Base-by-base conservation (phyloP, 1,140 invertebrate genomes). In the Heliconius himera region DNA sequence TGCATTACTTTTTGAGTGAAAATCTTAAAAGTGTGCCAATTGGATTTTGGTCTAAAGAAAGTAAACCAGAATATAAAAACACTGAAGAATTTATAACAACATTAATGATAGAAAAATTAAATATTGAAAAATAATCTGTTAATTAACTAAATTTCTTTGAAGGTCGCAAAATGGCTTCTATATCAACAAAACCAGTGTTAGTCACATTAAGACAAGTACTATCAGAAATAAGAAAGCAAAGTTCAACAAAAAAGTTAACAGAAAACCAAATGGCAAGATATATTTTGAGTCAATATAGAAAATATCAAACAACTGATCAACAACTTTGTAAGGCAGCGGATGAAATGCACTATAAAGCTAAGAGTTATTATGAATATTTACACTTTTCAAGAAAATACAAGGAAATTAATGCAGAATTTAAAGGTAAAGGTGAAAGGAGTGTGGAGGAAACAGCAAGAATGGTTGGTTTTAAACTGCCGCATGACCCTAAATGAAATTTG, bases 391-490 rank as follows among this genome's bases (percentile, higher is more conserved):
- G 97, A 79, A 93, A 95, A 76, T 96, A 96, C 83, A 95, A 96
- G 81, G 96, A 97, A 89, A 96, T 98, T n/a, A 95, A 96, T 80
- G 90, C 90, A 11, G 95, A 97, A 70, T 98, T 96, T 89, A 96
- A 96, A 85, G 97, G 97, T 13, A 96, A 96, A 90, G 97, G 97
- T 22, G 97, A 98, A 90, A 94, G 97, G 72, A 96, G 95, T 70
- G 92, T 98, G 11, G 95, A 96, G 84, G 97, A 98, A 83, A 98
- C 97, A 13, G 98, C 98, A 20, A 96, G 96, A 85, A 93, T 98
- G 86, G 97, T 98, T 74, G 98, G 98, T 36, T 98, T 98, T 84
- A 98, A 98, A 88, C 90, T 98, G 46, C 98, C 98, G 0, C 96
- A 97, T 87, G 97, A 98, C 95, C 97, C 97, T 20, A 97, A 94